Base-by-base conservation (phyloP, 2,113 vertebrate genomes). In the Romanogobio albipinnatus region DNA sequence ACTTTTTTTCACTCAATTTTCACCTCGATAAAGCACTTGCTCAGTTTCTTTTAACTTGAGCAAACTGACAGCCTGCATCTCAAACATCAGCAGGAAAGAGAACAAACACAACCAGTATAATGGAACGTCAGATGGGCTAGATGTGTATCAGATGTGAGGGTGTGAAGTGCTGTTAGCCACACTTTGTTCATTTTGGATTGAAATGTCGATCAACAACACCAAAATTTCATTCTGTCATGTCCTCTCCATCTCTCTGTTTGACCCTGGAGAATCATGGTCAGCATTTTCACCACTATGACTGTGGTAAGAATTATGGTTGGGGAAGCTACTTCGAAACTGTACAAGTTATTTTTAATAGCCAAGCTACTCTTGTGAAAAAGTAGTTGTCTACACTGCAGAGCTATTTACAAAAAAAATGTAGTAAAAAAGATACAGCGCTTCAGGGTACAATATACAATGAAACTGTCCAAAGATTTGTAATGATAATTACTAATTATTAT, bases 81-180 rank as follows among this genome's bases (percentile, higher is more conserved):
- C 43, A 83, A 58, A 83, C 24, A 86, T 33, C 81, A 83, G 75
- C 56, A 58, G 70, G 66, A 49, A 79, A 61, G 81, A 74, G 71
- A 83, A 71, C n/a, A 26, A 76, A 82, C 85, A 86, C 75, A 78
- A 56, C 29, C 76, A 4, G 49, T 66, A 68, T 78, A 78, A 85
- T 61, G 14, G 76, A 87, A 68, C 77, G 58, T 84, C 53, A 84
- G 81, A 86, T 86, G 62, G 76, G 77, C 43, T 61, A 36, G 66
- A 58, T 87, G 77, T 87, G 66, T 75, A 83, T 80, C 33, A 53
- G 59, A 61, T 87, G 76, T 84, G 76, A 87, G 68, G 81, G 53
- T 49, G 14, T 49, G 82, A 87, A 84, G 81, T 84, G 82, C 43
- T 83, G 80, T 86, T 64, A 59, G 66, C 56, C 71, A 66, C 49